phyloP scores from a whole-genome alignment of 2,797 vertebrate species.

The Sebastes minor region DNA sequence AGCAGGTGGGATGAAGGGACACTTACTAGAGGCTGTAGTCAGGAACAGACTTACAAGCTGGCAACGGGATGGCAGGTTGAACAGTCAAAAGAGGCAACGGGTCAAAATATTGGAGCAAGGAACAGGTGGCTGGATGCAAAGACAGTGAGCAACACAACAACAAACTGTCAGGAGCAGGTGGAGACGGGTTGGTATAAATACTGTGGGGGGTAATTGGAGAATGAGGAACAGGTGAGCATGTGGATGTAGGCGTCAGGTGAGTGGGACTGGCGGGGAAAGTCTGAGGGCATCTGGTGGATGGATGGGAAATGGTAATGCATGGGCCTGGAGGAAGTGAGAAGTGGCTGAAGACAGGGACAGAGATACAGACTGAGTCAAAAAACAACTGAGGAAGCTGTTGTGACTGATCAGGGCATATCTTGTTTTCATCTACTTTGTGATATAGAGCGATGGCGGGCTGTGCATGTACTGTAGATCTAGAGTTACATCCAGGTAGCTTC shows the following conservation, averaged over 20 bases:
- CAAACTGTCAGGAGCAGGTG: not conserved
- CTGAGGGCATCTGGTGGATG: not conserved
- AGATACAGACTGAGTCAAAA: no score
- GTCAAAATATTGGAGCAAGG: not conserved
- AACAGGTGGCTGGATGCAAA: not conserved
- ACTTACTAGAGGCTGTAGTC: not conserved
- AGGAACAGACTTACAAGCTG: not conserved
- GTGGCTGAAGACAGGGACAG: not conserved
- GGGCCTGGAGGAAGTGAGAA: not conserved
- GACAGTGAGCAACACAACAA: not conserved
- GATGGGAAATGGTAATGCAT: not conserved
- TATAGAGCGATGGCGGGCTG: no score
- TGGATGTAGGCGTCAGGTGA: not conserved
- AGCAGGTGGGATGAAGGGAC: not conserved
- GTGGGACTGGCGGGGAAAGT: not conserved
- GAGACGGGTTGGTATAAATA: not conserved
- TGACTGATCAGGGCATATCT: not conserved
- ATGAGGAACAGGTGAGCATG: not conserved
- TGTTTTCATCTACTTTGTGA: no score
- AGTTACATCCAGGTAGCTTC: not conserved
- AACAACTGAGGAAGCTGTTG: not conserved
- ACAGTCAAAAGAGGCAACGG: not conserved
- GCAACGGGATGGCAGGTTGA: not conserved
- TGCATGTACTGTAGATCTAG: not conserved
- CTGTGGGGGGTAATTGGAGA: not conserved